Conservation (phyloP, 53 echinoderm and acorn worm genomes). For the Luidia sarsii region DNA sequence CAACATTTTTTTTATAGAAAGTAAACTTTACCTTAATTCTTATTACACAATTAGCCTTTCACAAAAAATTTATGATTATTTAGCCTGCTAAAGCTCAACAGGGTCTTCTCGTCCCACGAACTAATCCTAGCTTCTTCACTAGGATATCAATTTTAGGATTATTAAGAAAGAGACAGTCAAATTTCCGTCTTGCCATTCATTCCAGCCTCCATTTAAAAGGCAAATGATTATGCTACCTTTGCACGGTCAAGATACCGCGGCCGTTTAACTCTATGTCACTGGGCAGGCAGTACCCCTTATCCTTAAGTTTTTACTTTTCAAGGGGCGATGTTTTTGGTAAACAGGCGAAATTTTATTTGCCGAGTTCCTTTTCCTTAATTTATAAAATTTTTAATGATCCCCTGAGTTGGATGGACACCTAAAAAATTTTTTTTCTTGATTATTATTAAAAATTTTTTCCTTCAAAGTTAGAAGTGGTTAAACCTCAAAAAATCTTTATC, state of each 20-base stretch:
- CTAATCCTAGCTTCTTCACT: constrained; percentile 68
- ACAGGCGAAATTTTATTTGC: constrained; percentile 78
- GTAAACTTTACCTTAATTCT: too few species aligned
- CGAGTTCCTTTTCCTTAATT: constrained; percentile 70
- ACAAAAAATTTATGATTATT: too few species aligned
- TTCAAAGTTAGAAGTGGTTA: constrained; percentile 29
- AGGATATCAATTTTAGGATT: constrained; percentile 41
- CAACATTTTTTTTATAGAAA: neutral
- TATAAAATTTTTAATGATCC: neutral
- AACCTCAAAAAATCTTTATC: neutral
- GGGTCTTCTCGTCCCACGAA: constrained; percentile 84
- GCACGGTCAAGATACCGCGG: constrained; percentile 92
- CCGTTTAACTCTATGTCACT: constrained; percentile 74
- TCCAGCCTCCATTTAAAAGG: constrained; percentile 73
- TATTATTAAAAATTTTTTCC: neutral
- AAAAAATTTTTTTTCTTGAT: constrained; percentile 10
- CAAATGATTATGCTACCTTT: constrained; percentile 93
- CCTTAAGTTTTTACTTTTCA: constrained; percentile 2
- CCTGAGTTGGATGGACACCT: constrained; percentile 62
- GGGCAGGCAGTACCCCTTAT: constrained; percentile 75
- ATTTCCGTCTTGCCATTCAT: constrained; percentile 73
- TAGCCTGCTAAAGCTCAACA: constrained; percentile 56
- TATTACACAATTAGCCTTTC: neutral
- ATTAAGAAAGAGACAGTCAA: constrained; percentile 62
- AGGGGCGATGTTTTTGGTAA: constrained; percentile 88